phyloP scores from a whole-genome alignment of 2,113 vertebrate genomes.

The Baryphthengus martii region DNA sequence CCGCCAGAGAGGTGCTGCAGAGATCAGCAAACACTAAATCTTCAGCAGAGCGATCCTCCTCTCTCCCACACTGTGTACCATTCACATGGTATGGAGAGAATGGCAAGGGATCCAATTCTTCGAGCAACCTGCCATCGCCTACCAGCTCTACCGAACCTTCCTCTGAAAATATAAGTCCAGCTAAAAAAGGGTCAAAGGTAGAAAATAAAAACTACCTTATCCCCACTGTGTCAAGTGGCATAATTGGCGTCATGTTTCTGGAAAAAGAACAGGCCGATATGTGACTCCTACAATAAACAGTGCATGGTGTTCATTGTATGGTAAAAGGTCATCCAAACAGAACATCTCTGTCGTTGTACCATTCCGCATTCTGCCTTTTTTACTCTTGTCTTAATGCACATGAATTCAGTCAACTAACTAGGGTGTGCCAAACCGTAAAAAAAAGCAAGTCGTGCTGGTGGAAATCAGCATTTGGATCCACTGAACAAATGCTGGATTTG shows the following conservation, averaged over 20 bases:
- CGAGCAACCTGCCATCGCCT: constrained; percentile 72
- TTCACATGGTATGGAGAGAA: constrained; percentile 73
- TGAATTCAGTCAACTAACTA: constrained; percentile 58
- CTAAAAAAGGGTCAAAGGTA: constrained; percentile 88
- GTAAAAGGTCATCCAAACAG: not conserved
- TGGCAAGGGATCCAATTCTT: constrained; percentile 72
- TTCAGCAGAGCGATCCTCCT: constrained; percentile 49
- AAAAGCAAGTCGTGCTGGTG: not conserved
- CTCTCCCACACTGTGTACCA: constrained; percentile 67
- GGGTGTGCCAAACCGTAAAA: constrained; percentile 27
- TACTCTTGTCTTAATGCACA: constrained; percentile 37
- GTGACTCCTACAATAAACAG: constrained; percentile 54
- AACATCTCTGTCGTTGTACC: constrained; percentile 42
- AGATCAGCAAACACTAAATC: constrained; percentile 46
- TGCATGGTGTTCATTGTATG: constrained; percentile 60
- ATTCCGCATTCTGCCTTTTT: constrained; percentile 36
- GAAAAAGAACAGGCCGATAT: constrained; percentile 33
- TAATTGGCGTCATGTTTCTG: constrained; percentile 64
- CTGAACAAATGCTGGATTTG: constrained; percentile 49
- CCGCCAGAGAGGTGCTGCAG: constrained; percentile 68
- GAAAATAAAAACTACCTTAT: constrained; percentile 64
- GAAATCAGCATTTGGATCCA: constrained; percentile 64
- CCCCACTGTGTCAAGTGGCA: constrained; percentile 58
- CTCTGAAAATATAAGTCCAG: constrained; percentile 82
- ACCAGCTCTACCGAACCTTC: constrained; percentile 80